Evolutionary conservation across 2,888 invertebrate species (phyloP), one percentile per base, ranked within the genome.

Genomic region (Petrolisthes manimaculis): DNA sequence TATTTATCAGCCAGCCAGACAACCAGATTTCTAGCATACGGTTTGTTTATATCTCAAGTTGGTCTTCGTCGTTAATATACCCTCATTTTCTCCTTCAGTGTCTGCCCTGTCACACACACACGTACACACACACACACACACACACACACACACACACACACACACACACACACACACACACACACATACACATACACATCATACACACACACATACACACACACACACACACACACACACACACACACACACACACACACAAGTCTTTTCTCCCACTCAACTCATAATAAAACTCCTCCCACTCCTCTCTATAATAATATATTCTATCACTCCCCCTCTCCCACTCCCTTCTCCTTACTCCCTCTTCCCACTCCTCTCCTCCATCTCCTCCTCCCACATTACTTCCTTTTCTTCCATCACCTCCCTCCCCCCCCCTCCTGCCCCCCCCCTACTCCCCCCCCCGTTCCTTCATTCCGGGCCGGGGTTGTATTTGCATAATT

Each of bases 171-270:
- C 67, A 67, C n/a, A n/a, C n/a, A 14, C 14, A 6, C 21, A 14
- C 51, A 24, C n/a, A n/a, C n/a, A n/a, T n/a, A n/a, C n/a, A n/a
- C n/a, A n/a, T n/a, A n/a, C n/a, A n/a, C n/a, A n/a, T n/a, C n/a
- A n/a, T n/a, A n/a, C n/a, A n/a, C n/a, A n/a, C n/a, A n/a, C n/a
- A n/a, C n/a, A n/a, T n/a, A 78, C 78, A 78, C 78, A 78, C 78
- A 78, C 78, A 78, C 78, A 78, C 78, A 79, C 79, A 80, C 80
- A 80, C 80, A 80, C 80, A 80, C 80, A 80, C 80, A 80, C 80
- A 80, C 80, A 80, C 80, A 80, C 80, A 56, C 80, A 56, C 80
- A 80, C 80, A 54, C 80, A 54, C 80, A 80, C 80, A 80, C 77
- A 53, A 2, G 53, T 18, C 77, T 53, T 53, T 77, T 79, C 14